Percentiles rank a stretch among this genome's conserved stretches.
These are phyloP conservation scores for Phalacrocorax brasilianus DNA, from an alignment of 2,113 vertebrate genomes.

Conservation along the genomic window DNA sequence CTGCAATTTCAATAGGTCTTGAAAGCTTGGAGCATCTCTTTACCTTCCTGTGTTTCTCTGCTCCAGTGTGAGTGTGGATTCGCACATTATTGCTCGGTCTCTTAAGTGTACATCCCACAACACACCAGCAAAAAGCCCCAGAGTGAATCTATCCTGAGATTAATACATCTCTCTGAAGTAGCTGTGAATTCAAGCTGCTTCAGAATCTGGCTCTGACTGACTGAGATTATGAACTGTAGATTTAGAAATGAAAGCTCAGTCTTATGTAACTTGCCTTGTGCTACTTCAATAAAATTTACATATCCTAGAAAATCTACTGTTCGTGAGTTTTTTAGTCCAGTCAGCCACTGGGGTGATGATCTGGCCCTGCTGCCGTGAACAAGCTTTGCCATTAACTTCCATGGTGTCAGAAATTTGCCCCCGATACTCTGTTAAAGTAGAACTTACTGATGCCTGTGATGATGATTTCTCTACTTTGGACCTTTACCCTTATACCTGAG, in stretches of 20 bases:
- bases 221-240: background rate
- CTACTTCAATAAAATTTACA: background rate
- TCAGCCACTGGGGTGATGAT: background rate
- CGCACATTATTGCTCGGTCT: rapidly evolving
- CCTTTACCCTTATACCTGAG: background rate
- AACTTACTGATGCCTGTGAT: background rate
- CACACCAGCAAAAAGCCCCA: background rate
- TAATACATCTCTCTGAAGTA: background rate
- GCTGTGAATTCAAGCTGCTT: background rate
- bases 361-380: background rate
- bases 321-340: background rate
- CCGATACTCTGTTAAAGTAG: background rate
- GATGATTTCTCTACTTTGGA: background rate
- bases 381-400: background rate
- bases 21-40: background rate
- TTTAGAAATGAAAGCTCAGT: background rate
- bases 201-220: background rate
- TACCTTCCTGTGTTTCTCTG: background rate
- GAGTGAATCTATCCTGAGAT: background rate
- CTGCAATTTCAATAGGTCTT: background rate
- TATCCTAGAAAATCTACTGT: background rate
- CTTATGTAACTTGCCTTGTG: background rate
- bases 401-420: background rate
- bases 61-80: background rate
- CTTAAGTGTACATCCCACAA: background rate